These are phyloP conservation scores for Ctenopoma kingsleyae DNA, from an alignment of 2,797 vertebrate species.

Conservation along the genomic window DNA sequence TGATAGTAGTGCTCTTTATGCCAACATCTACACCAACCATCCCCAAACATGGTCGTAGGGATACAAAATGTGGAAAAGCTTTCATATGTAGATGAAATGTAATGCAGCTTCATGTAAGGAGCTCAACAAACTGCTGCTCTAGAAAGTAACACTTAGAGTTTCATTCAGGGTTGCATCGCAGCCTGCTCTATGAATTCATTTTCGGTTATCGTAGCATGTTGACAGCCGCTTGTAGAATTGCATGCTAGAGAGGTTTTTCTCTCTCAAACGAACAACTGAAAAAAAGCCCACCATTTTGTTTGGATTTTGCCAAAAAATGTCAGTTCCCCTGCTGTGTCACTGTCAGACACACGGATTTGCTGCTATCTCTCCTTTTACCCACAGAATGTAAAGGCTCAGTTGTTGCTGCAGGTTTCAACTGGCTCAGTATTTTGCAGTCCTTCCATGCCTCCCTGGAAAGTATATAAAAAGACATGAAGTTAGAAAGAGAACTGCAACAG, in stretches of 20 bases:
- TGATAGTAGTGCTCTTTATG: too few species aligned
- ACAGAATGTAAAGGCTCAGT: conserved; percentile 3
- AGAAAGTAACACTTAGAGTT: conserved; percentile 18
- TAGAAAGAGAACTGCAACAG: conserved; percentile 33
- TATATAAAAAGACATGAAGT: conserved; percentile 18
- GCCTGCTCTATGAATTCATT: conserved; percentile 40
- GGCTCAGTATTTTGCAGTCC: conserved; percentile 6
- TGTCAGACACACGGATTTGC: conserved; percentile 32
- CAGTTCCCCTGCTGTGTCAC: conserved; percentile 39
- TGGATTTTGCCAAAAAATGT: conserved; percentile 42
- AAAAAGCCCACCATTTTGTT: not conserved
- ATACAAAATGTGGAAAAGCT: conserved; percentile 3
- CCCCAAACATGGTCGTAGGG: not conserved
- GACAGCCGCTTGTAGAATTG: conserved; percentile 37
- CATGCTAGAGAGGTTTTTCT: conserved; percentile 18
- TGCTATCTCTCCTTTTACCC: conserved; percentile 2
- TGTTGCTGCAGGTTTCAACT: conserved; percentile 29
- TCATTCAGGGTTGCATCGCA: conserved; percentile 28
- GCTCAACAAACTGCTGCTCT: conserved; percentile 18
- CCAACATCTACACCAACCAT: too few species aligned
- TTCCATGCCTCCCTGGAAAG: conserved; percentile 15
- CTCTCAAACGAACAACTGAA: conserved; percentile 12
- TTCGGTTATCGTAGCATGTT: conserved; percentile 14
- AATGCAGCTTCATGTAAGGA: conserved; percentile 5
- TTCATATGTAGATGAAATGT: conserved; percentile 13